These are phyloP conservation scores for Drosophila testacea DNA, from an alignment of 2,888 invertebrate genomes.

Conservation along the genomic window DNA sequence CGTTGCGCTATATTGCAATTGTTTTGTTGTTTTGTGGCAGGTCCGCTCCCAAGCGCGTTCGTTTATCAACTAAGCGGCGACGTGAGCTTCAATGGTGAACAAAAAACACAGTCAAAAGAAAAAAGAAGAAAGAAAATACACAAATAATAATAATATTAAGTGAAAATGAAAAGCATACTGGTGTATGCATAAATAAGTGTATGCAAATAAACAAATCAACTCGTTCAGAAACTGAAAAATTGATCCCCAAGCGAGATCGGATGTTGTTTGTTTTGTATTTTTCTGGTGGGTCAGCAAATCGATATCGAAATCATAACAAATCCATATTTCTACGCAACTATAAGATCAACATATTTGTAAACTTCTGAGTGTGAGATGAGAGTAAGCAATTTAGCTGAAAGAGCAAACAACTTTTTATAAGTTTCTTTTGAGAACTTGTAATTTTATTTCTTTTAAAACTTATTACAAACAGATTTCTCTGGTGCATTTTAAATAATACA, in stretches of 20 bases:
- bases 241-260: background rate
- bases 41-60: constrained; percentile 58
- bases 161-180: constrained; percentile 44
- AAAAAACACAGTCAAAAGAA: constrained; percentile 16
- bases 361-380: background rate
- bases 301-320: constrained; percentile 1
- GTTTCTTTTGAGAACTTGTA: background rate
- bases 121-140: constrained; percentile 12
- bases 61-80: constrained; percentile 63
- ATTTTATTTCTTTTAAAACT: too few relatives aligned
- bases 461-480: background rate
- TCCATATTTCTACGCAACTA: background rate
- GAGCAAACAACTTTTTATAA: background rate
- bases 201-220: constrained; percentile 13
- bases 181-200: constrained; percentile 13
- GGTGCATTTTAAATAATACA: too few relatives aligned
- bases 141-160: constrained; percentile 30
- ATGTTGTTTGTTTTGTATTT: constrained; percentile 2
- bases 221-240: background rate
- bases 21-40: constrained; percentile 39
- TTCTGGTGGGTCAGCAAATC: constrained; percentile 24
- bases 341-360: background rate
- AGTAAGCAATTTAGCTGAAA: too few relatives aligned
- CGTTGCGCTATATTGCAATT: constrained; percentile 3
- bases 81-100: constrained; percentile 50